phyloP scores from a whole-genome alignment of 2,888 invertebrate species.

The Priocnemis perturbator region DNA sequence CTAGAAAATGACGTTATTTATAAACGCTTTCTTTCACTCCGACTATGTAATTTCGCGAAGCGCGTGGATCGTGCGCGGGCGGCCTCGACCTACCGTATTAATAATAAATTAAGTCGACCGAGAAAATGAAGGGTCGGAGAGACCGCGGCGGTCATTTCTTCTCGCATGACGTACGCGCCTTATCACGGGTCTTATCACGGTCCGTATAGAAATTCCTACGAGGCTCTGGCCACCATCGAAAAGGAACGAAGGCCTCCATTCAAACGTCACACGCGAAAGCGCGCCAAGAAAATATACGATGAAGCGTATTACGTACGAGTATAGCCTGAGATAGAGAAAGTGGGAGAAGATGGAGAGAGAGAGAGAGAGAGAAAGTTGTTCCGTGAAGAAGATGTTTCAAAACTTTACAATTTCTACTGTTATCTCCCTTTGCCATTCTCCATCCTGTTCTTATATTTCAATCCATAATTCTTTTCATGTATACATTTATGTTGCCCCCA shows the following conservation, averaged over 20 bases:
- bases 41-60: too few relatives aligned
- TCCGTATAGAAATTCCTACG: constrained; percentile 6
- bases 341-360: constrained; percentile 11
- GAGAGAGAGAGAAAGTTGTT: not conserved
- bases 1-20: too few relatives aligned
- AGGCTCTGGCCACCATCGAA: not conserved
- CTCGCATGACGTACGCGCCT: too few relatives aligned
- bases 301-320: constrained; percentile 39
- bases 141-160: not conserved
- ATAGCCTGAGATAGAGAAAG: constrained; percentile 32
- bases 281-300: constrained; percentile 23
- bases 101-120: too few relatives aligned
- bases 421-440: not conserved
- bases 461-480: not conserved
- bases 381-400: not conserved
- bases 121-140: too few relatives aligned
- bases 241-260: not conserved
- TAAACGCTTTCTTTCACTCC: too few relatives aligned
- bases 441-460: too few relatives aligned
- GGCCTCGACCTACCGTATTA: too few relatives aligned
- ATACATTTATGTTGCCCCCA: not conserved
- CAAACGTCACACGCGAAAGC: constrained; percentile 20
- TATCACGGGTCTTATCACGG: too few relatives aligned
- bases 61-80: too few relatives aligned
- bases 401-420: not conserved